These are phyloP conservation scores for Anarrhichthys ocellatus DNA, from an alignment of 2,113 vertebrate genomes.

Conservation along the genomic window DNA sequence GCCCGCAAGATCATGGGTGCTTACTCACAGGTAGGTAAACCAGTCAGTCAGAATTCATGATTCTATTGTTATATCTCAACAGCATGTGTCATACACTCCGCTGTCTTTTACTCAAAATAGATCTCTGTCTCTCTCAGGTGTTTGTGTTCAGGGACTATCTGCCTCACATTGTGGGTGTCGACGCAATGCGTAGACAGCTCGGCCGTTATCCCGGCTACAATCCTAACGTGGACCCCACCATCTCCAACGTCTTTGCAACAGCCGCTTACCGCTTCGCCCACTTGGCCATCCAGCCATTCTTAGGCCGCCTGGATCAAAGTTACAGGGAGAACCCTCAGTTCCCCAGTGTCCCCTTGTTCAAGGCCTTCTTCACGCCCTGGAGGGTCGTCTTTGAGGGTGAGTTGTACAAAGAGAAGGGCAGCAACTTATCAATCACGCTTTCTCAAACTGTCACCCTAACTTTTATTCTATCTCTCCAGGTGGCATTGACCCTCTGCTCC, in stretches of 20 bases:
- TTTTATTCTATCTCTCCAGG: conserved; percentile 69
- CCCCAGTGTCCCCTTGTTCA: conserved; percentile 82
- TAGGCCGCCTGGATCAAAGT: conserved; percentile 81
- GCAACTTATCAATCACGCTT: neutral
- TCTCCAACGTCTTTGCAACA: conserved; percentile 89
- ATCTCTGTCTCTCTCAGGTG: conserved; percentile 74
- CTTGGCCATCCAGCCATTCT: conserved; percentile 85
- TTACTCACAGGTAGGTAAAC: conserved; percentile 78
- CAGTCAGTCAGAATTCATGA: neutral
- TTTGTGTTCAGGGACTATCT: conserved; percentile 91
- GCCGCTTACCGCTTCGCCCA: conserved; percentile 91
- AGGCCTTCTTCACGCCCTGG: conserved; percentile 88
- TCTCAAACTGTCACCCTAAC: conserved; percentile 4
- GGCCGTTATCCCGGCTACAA: conserved; percentile 82
- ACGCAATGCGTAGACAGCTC: conserved; percentile 60
- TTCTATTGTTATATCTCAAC: neutral
- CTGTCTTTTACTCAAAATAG: neutral
- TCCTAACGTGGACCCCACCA: conserved; percentile 84
- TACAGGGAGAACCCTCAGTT: conserved; percentile 73
- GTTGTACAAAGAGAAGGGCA: neutral
- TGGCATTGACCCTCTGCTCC: conserved; percentile 86
- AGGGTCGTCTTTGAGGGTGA: conserved; percentile 88
- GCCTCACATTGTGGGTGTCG: conserved; percentile 81
- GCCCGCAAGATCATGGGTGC: conserved; percentile 85
- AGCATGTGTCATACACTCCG: neutral